phyloP scores from a whole-genome alignment of 2,888 invertebrate genomes.

The Eucera pruinosa region DNA sequence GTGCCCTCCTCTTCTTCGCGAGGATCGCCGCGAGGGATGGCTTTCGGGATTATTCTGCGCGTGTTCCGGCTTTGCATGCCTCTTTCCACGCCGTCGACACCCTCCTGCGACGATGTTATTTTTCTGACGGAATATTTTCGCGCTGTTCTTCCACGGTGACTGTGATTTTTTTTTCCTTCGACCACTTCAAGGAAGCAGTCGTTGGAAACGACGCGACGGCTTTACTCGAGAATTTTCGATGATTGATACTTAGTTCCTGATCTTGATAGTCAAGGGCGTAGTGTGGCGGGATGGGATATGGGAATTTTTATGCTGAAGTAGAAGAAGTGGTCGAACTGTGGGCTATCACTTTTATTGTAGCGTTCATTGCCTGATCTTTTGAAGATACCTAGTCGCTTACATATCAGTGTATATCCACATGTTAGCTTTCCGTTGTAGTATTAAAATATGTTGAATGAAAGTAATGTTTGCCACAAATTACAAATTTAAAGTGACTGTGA shows the following conservation, averaged over 20 bases:
- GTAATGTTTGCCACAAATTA: no score
- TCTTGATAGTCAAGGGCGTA: no score
- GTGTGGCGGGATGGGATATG: no score
- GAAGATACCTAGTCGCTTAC: no score
- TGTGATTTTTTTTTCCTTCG: conserved; percentile 20
- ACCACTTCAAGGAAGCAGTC: background rate
- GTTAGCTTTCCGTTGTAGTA: no score
- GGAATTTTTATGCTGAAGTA: no score
- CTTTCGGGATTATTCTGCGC: conserved; percentile 54
- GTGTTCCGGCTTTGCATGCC: conserved; percentile 43
- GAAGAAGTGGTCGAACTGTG: no score
- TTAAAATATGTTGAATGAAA: no score
- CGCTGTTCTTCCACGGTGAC: background rate
- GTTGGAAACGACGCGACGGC: background rate
- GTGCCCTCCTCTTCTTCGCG: conserved; percentile 8
- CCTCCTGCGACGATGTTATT: conserved; percentile 22
- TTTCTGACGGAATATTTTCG: conserved; percentile 31
- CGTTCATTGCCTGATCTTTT: no score
- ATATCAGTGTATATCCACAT: no score
- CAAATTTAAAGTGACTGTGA: no score
- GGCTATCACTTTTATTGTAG: no score
- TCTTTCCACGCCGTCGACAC: background rate
- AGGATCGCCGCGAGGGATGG: conserved; percentile 51
- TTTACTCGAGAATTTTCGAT: background rate
- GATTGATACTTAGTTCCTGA: conserved; percentile 22